phyloP scores from a whole-genome alignment of 2,888 invertebrate genomes.

The Zygaena filipendulae region DNA sequence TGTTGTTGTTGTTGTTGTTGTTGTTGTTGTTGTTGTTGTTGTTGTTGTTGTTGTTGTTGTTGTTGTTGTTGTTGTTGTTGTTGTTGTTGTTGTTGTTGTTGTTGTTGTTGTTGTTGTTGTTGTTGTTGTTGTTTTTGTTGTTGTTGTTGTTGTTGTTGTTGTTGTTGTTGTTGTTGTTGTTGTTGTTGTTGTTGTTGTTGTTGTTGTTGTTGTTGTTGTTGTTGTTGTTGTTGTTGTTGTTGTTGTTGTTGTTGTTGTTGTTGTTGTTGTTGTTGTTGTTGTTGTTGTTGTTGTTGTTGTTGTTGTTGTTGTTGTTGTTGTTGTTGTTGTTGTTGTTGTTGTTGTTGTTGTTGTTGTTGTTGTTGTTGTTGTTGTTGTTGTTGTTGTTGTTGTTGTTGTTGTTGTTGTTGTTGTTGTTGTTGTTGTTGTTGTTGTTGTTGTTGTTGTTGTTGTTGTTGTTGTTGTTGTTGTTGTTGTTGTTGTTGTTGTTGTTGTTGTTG shows the following conservation, averaged over 20 bases:
- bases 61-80: slow-evolving; percentile 26
- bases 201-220: slow-evolving; percentile 28
- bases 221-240: slow-evolving; percentile 19
- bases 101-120: slow-evolving; percentile 18
- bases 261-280: slow-evolving; percentile 27
- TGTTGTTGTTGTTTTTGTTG: slow-evolving; percentile 33
- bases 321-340: slow-evolving; percentile 41
- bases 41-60: slow-evolving; percentile 23
- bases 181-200: slow-evolving; percentile 45
- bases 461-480: too few relatives aligned
- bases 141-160: slow-evolving; percentile 19
- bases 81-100: slow-evolving; percentile 18
- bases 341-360: too few relatives aligned
- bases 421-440: too few relatives aligned
- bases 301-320: slow-evolving; percentile 48
- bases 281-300: slow-evolving; percentile 23
- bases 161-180: slow-evolving; percentile 30
- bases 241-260: slow-evolving; percentile 26
- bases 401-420: too few relatives aligned
- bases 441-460: too few relatives aligned
- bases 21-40: slow-evolving; percentile 33
- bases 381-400: too few relatives aligned
- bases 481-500: too few relatives aligned
- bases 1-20: too few relatives aligned
- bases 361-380: too few relatives aligned